phyloP scores from a whole-genome alignment of 2,797 vertebrate genomes.

The Clarias pachynema region DNA sequence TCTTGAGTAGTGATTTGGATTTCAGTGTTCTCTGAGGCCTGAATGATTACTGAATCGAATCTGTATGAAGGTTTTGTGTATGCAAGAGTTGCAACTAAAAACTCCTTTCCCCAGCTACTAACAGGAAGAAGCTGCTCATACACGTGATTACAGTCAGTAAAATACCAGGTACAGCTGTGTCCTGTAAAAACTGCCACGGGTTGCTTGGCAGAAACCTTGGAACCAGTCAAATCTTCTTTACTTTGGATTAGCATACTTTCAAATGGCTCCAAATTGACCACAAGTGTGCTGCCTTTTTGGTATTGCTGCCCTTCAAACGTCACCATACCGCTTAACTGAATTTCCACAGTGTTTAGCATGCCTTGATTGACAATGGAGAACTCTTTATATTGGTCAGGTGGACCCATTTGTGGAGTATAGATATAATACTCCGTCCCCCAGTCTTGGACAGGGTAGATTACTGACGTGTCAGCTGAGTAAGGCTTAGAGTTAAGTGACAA shows the following conservation, averaged over 20 bases:
- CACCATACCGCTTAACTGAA: conserved; percentile 60
- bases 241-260: conserved; percentile 70
- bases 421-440: conserved; percentile 70
- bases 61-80: conserved; percentile 45
- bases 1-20: conserved; percentile 34
- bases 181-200: conserved; percentile 69
- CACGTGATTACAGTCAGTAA: conserved; percentile 68
- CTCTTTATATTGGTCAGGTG: conserved; percentile 60
- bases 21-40: conserved; percentile 63
- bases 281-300: conserved; percentile 57
- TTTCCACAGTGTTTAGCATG: conserved; percentile 42
- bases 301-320: conserved; percentile 59
- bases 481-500: conserved; percentile 64
- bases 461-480: conserved; percentile 60
- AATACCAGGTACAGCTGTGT: conserved; percentile 67
- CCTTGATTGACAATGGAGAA: conserved; percentile 69
- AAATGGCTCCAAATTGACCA: conserved; percentile 62
- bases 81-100: conserved; percentile 63
- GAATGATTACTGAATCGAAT: conserved; percentile 61
- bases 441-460: conserved; percentile 62
- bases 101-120: conserved; percentile 68
- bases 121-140: conserved; percentile 73
- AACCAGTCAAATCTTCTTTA: conserved; percentile 64
- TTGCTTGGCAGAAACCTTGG: conserved; percentile 60
- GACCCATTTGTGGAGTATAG: conserved; percentile 62